Conservation (phyloP, 2,113 vertebrate species). For the Aspiorhynchus laticeps region DNA sequence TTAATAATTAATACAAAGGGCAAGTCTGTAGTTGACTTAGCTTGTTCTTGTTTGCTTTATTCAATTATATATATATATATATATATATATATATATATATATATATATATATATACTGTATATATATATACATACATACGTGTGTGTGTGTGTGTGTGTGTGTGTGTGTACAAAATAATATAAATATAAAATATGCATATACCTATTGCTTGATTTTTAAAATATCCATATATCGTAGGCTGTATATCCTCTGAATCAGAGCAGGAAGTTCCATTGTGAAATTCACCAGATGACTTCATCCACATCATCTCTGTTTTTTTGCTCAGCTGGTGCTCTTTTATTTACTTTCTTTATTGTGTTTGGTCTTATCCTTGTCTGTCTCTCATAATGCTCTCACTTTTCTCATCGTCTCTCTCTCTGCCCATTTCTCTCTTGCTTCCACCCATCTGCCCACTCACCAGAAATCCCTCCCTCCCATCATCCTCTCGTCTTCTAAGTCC, state of each 20-base stretch:
- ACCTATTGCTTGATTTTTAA: not conserved
- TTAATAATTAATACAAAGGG: not conserved
- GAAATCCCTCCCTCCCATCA: constrained; percentile 33
- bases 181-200: not conserved
- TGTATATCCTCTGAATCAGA: constrained; percentile 16
- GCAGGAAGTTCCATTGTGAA: constrained; percentile 37
- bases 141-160: no score
- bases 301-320: constrained; percentile 47
- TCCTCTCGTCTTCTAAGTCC: constrained; percentile 37
- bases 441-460: constrained; percentile 21
- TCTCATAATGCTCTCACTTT: constrained; percentile 36
- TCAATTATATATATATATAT: no score
- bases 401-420: constrained; percentile 4
- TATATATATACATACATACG: no score
- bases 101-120: no score
- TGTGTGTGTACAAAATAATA: not conserved
- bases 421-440: not conserved
- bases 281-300: constrained; percentile 46
- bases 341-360: constrained; percentile 49
- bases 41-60: no score
- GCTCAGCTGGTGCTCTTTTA: constrained; percentile 34
- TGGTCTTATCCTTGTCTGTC: constrained; percentile 35
- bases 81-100: no score
- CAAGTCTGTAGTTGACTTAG: no score
- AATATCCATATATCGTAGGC: not conserved